Evolutionary conservation across 2,888 invertebrate genomes (phyloP), one percentile per base, ranked within the genome.

Genomic region (Aspidapion aeneum): DNA sequence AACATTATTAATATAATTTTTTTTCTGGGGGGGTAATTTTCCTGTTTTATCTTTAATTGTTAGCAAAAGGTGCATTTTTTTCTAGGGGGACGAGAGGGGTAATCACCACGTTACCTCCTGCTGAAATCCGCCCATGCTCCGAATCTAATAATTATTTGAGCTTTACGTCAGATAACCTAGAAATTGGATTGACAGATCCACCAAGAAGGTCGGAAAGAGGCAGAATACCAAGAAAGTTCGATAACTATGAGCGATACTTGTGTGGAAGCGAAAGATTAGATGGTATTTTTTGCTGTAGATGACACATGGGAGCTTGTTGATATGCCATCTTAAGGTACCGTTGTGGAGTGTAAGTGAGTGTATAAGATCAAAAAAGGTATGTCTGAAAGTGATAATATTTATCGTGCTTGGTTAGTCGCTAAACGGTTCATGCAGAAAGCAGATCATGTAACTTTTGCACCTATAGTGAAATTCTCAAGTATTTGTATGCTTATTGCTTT

Each of bases 291-390:
- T 67, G 74, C 75, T 16, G 74, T 74, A 69, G 74, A 76, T 63
- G 61, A 69, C 18, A 70, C 72, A 1, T 74, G 72, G 74, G 70
- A 71, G n/a, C 18, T 74, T 2, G 65, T 67, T 0, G 69, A 73
- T 61, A 3, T 55, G n/a, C 72, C 71, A 57, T 58, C 68, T 55
- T 58, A 64, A 22, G 35, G 35, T 21, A 68, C 63, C 12, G 65
- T 74, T 35, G 73, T 74, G 57, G 18, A 72, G 51, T 72, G 71
- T 55, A 75, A 74, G 56, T 75, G 73, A 74, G 72, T 74, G 12
- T 73, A 69, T 57, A 72, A 73, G 60, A 66, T 19, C 19, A 75
- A 75, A 62, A n/a, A 5, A 22, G 67, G 72, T 61, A n/a, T n/a
- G n/a, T 60, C 60, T 62, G 69, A 71, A 18, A 63, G 60, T 57